These are phyloP conservation scores for Tiphia femorata DNA, from an alignment of 2,888 invertebrate genomes.

Conservation along the genomic window DNA sequence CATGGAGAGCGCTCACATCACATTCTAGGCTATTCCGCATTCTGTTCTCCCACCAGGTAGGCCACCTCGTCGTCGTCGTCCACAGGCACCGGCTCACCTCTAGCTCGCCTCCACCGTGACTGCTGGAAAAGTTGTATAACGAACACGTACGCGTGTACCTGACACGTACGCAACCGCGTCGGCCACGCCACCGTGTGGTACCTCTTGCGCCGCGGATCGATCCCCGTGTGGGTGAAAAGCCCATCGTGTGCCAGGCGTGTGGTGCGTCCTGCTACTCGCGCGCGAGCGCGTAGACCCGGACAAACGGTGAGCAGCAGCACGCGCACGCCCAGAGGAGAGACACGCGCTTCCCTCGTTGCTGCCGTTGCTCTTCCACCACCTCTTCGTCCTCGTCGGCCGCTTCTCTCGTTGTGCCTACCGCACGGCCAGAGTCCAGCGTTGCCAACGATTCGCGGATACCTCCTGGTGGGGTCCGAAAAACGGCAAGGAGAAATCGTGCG, in stretches of 20 bases:
- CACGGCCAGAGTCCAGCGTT: no score
- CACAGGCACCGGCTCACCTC: constrained; percentile 62
- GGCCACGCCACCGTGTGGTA: no score
- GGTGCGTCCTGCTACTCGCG: constrained; percentile 19
- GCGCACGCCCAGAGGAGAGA: constrained; percentile 14
- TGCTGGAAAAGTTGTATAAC: constrained; percentile 59
- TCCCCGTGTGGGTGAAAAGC: no score
- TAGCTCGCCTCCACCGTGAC: constrained; percentile 53
- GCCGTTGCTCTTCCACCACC: constrained; percentile 14
- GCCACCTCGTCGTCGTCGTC: constrained; percentile 47
- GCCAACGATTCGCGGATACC: not conserved
- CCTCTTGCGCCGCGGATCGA: no score
- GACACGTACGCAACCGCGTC: constrained; percentile 43
- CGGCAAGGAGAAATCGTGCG: no score
- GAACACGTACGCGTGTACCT: constrained; percentile 53
- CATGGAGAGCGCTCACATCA: constrained; percentile 64
- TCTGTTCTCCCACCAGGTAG: constrained; percentile 69
- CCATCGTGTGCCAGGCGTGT: not conserved
- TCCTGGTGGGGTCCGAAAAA: not conserved
- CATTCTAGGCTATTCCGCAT: constrained; percentile 70
- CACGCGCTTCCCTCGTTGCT: constrained; percentile 12
- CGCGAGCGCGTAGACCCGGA: constrained; percentile 11
- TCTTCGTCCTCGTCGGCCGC: no score
- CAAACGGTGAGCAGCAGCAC: constrained; percentile 5
- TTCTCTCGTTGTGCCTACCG: no score